Conservation (phyloP, 2,888 invertebrate genomes). For the Pterostichus niger region DNA sequence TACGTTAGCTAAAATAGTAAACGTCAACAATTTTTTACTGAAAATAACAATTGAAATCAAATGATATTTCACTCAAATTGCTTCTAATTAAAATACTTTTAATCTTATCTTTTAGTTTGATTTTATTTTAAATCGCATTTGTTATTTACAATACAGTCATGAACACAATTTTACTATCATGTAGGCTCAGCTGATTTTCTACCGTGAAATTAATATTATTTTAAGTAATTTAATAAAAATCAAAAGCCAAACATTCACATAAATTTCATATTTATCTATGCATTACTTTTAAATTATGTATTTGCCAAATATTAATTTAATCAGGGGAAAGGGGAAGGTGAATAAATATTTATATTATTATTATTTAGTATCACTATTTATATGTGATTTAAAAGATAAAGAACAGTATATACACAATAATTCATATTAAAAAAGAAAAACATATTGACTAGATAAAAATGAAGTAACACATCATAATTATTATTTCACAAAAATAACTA, state of each 20-base stretch:
- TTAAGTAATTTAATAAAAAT: no score
- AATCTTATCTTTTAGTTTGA: background rate
- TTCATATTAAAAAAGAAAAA: slow-evolving; percentile 55
- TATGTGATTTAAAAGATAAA: slow-evolving; percentile 58
- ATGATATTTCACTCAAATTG: background rate
- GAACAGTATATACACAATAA: slow-evolving; percentile 64
- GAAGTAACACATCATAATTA: slow-evolving; percentile 51
- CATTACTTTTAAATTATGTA: no score
- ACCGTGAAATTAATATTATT: slow-evolving; percentile 12
- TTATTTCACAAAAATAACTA: slow-evolving; percentile 26
- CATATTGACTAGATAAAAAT: slow-evolving; percentile 64
- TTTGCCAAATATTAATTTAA: no score
- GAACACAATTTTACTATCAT: slow-evolving; percentile 43
- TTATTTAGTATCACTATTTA: slow-evolving; percentile 57
- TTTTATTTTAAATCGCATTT: background rate
- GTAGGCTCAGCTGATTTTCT: background rate
- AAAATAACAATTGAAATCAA: background rate
- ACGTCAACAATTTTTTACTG: slow-evolving; percentile 35
- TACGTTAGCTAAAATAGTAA: slow-evolving; percentile 51
- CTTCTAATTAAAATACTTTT: background rate
- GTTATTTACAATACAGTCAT: background rate
- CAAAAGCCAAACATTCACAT: no score
- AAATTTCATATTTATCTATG: no score
- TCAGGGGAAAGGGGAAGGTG: background rate
- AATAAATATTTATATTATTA: slow-evolving; percentile 11